These are phyloP conservation scores for Venustoraphidia nigricollis DNA, from an alignment of 2,888 invertebrate genomes.

Conservation along the genomic window DNA sequence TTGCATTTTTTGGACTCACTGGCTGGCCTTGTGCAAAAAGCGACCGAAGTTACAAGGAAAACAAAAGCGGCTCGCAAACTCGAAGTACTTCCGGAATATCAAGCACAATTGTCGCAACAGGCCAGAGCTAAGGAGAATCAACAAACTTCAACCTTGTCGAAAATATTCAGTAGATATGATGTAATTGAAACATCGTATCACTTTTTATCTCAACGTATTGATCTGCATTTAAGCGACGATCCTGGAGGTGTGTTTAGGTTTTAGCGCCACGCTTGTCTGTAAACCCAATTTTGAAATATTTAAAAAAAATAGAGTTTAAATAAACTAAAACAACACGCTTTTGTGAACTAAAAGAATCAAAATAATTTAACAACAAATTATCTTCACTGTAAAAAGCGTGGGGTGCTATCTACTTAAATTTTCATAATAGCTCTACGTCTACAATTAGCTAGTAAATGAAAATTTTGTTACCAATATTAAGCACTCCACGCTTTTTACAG, in stretches of 20 bases:
- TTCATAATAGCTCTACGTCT: too few species aligned
- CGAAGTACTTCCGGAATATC: constrained; percentile 59
- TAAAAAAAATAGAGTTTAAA: too few species aligned
- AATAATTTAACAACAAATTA: too few species aligned
- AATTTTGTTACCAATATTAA: too few species aligned
- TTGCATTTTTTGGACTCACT: constrained; percentile 78
- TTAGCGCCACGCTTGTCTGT: too few species aligned
- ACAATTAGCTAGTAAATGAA: too few species aligned
- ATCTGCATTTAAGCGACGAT: constrained; percentile 94
- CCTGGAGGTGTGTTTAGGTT: constrained; percentile 44
- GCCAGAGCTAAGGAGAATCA: constrained; percentile 25
- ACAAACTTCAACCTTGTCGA: constrained; percentile 28
- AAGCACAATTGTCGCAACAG: constrained; percentile 51
- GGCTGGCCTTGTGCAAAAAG: constrained; percentile 63
- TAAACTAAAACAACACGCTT: too few species aligned
- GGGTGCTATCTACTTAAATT: too few species aligned
- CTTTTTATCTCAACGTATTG: constrained; percentile 80
- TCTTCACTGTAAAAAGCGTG: too few species aligned
- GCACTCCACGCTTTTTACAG: too few species aligned
- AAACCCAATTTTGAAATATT: too few species aligned
- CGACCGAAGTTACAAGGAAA: constrained; percentile 63
- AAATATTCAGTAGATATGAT: constrained; percentile 74
- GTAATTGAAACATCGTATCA: constrained; percentile 98
- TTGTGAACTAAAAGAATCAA: too few species aligned
- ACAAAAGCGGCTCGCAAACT: constrained; percentile 76